Conservation (phyloP, 2,797 vertebrate genomes). For the Chlorospingus flavigularis region DNA sequence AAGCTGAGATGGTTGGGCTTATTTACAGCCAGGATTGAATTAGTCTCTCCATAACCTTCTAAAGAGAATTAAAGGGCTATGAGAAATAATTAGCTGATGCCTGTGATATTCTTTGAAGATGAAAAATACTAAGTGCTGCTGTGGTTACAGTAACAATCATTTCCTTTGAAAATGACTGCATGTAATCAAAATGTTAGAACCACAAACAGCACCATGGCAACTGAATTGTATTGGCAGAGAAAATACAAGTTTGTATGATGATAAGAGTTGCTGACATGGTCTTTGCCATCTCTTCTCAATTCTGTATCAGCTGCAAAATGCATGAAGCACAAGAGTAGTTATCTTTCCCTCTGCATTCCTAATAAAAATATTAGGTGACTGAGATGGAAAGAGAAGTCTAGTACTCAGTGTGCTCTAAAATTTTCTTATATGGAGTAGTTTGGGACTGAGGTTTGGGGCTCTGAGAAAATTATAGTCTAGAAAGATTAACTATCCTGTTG, state of each 20-base stretch:
- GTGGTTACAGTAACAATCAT: neutral
- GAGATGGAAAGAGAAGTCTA: neutral
- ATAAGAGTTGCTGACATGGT: neutral
- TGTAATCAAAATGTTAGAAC: neutral
- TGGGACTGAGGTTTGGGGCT: neutral
- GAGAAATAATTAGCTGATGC: neutral
- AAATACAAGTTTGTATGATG: neutral
- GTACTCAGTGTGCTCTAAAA: neutral
- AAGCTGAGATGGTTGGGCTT: neutral
- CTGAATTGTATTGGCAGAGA: neutral
- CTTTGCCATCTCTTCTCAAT: neutral
- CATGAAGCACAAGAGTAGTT: neutral
- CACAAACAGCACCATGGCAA: neutral
- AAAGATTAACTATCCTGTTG: neutral
- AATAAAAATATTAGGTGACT: neutral
- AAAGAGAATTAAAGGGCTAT: neutral
- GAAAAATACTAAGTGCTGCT: neutral
- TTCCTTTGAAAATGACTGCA: neutral
- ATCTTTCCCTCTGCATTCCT: neutral
- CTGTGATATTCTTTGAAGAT: neutral
- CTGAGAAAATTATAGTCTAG: neutral
- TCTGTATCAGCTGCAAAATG: neutral
- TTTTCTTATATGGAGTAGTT: neutral
- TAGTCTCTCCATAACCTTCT: neutral
- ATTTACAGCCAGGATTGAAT: neutral